Conservation (phyloP, 1,140 invertebrate species). For the Hycleus phaleratus region DNA sequence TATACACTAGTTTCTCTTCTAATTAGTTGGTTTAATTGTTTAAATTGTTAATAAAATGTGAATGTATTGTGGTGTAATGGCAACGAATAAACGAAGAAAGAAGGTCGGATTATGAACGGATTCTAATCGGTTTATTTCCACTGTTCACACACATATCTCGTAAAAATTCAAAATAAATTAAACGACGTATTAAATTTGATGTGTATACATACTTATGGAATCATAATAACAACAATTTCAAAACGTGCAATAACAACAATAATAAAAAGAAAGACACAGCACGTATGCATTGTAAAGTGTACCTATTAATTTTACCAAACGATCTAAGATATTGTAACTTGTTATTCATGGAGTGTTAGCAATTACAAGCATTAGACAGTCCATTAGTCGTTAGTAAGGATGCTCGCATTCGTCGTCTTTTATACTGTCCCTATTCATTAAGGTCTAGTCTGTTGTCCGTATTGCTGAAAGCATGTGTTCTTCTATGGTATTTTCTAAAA, state of each 20-base stretch:
- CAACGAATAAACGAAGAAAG: too few species aligned
- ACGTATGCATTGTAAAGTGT: conserved; percentile 4
- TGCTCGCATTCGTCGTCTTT: conserved; percentile 7
- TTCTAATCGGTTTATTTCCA: too few species aligned
- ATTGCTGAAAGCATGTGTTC: not conserved
- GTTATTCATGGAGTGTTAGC: conserved; percentile 16
- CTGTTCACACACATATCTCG: too few species aligned
- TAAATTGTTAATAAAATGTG: conserved; percentile 3
- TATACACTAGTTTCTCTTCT: conserved; percentile 5
- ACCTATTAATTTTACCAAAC: conserved; percentile 10
- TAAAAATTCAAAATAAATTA: too few species aligned
- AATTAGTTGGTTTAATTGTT: conserved; percentile 10
- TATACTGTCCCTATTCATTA: conserved; percentile 7
- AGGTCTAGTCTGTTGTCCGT: conserved; percentile 1
- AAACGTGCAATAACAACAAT: not conserved
- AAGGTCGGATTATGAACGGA: too few species aligned
- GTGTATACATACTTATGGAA: too few species aligned
- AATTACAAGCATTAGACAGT: conserved; percentile 18
- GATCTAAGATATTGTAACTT: conserved; percentile 15
- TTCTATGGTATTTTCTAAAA: too few species aligned
- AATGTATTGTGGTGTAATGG: too few species aligned
- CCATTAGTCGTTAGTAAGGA: conserved; percentile 11
- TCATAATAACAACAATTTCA: not conserved
- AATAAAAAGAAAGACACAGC: too few species aligned
- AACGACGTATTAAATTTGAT: too few species aligned